Conservation (phyloP, 2,113 vertebrate species). For the Anoura caudifer region DNA sequence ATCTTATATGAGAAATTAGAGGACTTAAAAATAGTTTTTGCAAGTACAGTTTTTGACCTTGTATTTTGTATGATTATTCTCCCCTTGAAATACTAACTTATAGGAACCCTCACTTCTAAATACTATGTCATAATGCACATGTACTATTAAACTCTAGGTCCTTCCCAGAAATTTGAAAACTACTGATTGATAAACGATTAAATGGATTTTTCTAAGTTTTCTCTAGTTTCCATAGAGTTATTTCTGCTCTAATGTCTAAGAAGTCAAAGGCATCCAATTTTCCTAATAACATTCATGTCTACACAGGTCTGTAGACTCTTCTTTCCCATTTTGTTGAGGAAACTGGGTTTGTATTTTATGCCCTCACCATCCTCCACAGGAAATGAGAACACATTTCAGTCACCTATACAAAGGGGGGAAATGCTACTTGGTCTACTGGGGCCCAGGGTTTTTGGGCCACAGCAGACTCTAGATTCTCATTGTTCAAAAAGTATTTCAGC, state of each 20-base stretch:
- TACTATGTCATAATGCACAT: background rate
- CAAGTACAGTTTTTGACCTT: conserved; percentile 23
- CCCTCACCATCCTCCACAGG: too few relatives aligned
- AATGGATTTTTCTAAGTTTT: background rate
- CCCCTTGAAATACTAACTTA: background rate
- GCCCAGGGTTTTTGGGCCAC: background rate
- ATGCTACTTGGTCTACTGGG: background rate
- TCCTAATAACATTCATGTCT: background rate
- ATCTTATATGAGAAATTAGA: background rate
- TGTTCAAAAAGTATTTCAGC: background rate
- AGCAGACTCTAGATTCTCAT: background rate
- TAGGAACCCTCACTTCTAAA: background rate
- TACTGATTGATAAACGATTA: background rate
- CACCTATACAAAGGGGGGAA: background rate
- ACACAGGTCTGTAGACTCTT: background rate
- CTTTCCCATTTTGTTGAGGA: background rate
- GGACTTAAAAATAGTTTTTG: background rate
- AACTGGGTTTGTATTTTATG: background rate
- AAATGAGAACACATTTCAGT: background rate
- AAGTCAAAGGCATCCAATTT: background rate
- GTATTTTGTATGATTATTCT: background rate
- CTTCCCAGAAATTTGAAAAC: background rate
- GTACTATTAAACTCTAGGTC: background rate
- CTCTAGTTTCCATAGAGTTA: background rate
- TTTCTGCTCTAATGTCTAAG: background rate